These are phyloP conservation scores for Heliconius ismenius DNA, from an alignment of 2,888 invertebrate genomes.

Conservation along the genomic window DNA sequence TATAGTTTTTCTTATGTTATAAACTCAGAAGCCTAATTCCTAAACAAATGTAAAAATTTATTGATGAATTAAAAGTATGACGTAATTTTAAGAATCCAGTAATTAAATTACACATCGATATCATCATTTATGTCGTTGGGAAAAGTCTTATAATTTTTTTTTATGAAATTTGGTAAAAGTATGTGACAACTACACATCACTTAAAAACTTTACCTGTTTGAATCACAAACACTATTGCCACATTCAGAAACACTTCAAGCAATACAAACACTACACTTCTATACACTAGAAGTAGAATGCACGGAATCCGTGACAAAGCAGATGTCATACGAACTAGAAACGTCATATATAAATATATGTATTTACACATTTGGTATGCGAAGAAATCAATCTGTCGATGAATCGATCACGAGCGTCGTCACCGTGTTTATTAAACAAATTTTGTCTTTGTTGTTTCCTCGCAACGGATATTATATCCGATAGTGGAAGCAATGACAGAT, in stretches of 20 bases:
- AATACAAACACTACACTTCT: constrained; percentile 16
- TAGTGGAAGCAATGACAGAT: background rate
- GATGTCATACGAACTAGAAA: constrained; percentile 23
- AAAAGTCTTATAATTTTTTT: background rate
- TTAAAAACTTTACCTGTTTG: constrained; percentile 2
- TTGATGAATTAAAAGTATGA: too few relatives aligned
- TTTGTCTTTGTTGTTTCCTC: background rate
- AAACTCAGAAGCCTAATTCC: background rate
- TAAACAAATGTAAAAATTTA: background rate
- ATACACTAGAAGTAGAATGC: background rate
- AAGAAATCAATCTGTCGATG: constrained; percentile 29
- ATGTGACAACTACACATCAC: background rate
- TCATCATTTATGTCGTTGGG: too few relatives aligned
- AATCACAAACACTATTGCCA: background rate
- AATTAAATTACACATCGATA: too few relatives aligned
- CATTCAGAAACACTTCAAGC: constrained; percentile 1
- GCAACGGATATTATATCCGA: background rate
- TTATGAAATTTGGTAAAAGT: background rate
- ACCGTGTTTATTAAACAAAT: constrained; percentile 19
- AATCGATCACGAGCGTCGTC: constrained; percentile 22
- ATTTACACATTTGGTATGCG: constrained; percentile 27
- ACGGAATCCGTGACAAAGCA: constrained; percentile 27
- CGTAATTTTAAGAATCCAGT: too few relatives aligned
- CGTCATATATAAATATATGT: background rate
- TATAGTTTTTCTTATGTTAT: background rate